Percentiles rank a stretch among this genome's conserved stretches.
Evolutionary conservation across 2,888 invertebrate species (phyloP).

Genomic region (Lasioglossum calceatum): DNA sequence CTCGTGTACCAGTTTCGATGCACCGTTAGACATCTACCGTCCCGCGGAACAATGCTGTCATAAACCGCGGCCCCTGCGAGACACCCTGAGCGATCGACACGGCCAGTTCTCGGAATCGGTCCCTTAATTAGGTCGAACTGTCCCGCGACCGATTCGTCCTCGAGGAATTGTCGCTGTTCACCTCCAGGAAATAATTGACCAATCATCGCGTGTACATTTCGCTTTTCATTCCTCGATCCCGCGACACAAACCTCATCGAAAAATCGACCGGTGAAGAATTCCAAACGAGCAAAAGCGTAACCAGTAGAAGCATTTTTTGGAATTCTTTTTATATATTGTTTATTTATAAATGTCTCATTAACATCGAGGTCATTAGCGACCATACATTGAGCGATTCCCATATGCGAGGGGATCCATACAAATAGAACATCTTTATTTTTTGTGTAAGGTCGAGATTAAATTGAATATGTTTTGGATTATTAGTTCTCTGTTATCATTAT

Average conservation of each 20-base stretch:
- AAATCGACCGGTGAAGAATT: background rate
- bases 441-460: no score
- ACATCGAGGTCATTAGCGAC: no score
- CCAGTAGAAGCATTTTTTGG: background rate
- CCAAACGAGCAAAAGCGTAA: background rate
- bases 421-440: no score
- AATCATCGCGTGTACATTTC: conserved; percentile 8
- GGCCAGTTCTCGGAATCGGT: conserved; percentile 13
- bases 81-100: conserved; percentile 17
- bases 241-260: background rate
- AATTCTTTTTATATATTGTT: background rate
- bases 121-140: conserved; percentile 21
- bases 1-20: conserved; percentile 18
- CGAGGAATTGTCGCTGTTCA: conserved; percentile 7
- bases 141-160: conserved; percentile 17
- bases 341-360: no score
- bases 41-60: conserved; percentile 17
- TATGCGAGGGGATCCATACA: no score
- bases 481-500: no score
- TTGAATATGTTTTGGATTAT: no score
- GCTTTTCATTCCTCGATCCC: background rate
- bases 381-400: no score
- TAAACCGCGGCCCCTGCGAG: conserved; percentile 16
- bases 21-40: conserved; percentile 13
- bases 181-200: conserved; percentile 11